These are phyloP conservation scores for Dendrolimus kikuchii DNA, from an alignment of 1,140 invertebrate genomes.

Conservation along the genomic window DNA sequence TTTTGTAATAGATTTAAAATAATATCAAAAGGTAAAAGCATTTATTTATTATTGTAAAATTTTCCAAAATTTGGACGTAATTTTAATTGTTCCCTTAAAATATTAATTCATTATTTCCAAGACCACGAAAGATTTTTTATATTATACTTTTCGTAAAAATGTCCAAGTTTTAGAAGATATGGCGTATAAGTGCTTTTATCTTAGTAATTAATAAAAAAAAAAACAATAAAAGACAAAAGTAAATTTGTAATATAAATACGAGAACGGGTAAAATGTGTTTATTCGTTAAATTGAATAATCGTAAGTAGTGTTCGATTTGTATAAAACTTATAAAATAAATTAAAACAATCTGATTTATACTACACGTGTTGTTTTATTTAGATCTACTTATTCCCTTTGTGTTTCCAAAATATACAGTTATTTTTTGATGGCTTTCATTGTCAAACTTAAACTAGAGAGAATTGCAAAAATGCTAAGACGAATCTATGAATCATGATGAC, in stretches of 20 bases:
- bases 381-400: neutral
- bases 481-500: too few species aligned
- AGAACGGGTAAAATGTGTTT: conserved; percentile 64
- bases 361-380: conserved; percentile 46
- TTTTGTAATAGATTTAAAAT: conserved; percentile 68
- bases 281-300: conserved; percentile 68
- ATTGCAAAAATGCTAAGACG: too few species aligned
- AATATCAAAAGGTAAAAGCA: conserved; percentile 34
- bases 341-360: conserved; percentile 73
- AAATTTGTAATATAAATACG: conserved; percentile 68
- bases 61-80: too few species aligned
- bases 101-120: too few species aligned
- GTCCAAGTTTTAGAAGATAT: too few species aligned
- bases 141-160: too few species aligned
- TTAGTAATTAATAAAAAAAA: conserved; percentile 59
- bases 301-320: conserved; percentile 72
- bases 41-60: too few species aligned
- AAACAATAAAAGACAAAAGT: conserved; percentile 57
- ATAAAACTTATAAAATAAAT: conserved; percentile 69
- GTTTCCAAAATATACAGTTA: neutral
- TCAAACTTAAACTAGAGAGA: too few species aligned
- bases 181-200: too few species aligned
- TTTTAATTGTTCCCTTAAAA: too few species aligned
- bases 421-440: too few species aligned
- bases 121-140: too few species aligned